Percentiles rank a stretch among this genome's conserved stretches.
Conservation (phyloP, 2,888 invertebrate species). For the Lepetodrilus schrolli region DNA sequence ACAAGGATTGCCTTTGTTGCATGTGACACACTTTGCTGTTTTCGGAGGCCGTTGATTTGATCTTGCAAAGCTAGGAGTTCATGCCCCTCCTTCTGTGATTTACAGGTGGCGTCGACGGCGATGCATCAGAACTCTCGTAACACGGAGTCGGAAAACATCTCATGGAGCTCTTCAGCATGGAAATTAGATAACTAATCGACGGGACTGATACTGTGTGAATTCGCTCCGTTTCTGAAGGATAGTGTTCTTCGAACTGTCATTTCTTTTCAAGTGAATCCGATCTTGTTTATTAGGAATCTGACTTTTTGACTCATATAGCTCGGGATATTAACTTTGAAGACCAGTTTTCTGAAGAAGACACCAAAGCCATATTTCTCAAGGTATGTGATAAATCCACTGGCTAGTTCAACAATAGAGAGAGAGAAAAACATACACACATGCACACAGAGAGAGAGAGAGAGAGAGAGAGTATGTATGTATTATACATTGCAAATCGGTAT, state of each 20-base stretch:
- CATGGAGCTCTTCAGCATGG: neutral
- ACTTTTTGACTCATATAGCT: neutral
- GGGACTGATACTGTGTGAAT: no score
- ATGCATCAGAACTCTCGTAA: neutral
- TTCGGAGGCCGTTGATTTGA: slow-evolving; percentile 16
- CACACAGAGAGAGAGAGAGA: no score
- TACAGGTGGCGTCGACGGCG: neutral
- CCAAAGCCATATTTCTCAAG: no score
- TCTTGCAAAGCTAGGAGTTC: neutral
- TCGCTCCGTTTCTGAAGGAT: no score
- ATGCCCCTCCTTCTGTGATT: neutral
- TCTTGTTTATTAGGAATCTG: neutral
- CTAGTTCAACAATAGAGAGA: no score
- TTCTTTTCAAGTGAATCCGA: neutral
- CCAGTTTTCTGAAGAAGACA: neutral
- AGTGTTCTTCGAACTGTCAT: no score
- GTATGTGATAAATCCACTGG: no score
- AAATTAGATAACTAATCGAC: neutral
- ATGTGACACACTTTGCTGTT: slow-evolving; percentile 18
- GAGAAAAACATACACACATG: no score
- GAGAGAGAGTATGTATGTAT: no score
- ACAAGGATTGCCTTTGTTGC: slow-evolving; percentile 18
- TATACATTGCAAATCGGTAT: no score
- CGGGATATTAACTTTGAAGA: neutral
- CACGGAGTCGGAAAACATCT: slow-evolving; percentile 12